Percentiles rank a stretch among this genome's conserved stretches.
phyloP scores from a whole-genome alignment of 2,888 invertebrate genomes.

The Scaptomyza reducta region DNA sequence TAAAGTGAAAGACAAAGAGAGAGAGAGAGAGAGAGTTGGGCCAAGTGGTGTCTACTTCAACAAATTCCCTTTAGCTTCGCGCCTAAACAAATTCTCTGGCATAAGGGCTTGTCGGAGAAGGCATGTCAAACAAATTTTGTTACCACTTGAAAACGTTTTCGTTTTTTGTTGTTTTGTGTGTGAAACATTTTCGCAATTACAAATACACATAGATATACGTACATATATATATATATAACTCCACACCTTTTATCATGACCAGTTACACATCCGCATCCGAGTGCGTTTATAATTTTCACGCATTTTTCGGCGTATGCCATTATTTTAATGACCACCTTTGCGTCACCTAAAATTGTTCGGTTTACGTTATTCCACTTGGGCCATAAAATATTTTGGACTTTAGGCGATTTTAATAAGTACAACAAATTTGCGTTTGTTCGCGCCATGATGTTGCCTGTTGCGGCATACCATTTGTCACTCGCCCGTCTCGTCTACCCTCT shows the following conservation, averaged over 20 bases:
- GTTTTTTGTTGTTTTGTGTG: too few species aligned
- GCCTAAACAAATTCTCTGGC: conserved; percentile 63
- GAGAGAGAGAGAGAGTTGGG: conserved; percentile 1
- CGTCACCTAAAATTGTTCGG: background rate
- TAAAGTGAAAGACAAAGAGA: too few species aligned
- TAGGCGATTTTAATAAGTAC: conserved; percentile 77
- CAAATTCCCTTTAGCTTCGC: background rate
- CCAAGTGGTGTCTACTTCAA: conserved; percentile 9
- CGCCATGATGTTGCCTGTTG: background rate
- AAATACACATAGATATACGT: background rate
- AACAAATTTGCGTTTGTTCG: conserved; percentile 51
- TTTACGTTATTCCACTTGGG: conserved; percentile 42
- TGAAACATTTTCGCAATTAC: too few species aligned
- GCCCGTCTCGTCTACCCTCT: background rate
- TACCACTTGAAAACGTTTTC: conserved; percentile 27
- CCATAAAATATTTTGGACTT: conserved; percentile 51
- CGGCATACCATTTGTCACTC: background rate
- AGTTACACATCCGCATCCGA: conserved; percentile 34
- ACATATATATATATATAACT: background rate
- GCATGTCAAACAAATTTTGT: conserved; percentile 40
- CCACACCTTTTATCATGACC: conserved; percentile 16
- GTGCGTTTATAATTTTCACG: conserved; percentile 6
- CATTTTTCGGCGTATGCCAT: conserved; percentile 41
- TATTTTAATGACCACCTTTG: conserved; percentile 12
- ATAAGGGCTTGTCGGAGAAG: conserved; percentile 19